These are phyloP conservation scores for Oncorhynchus nerka DNA, from an alignment of 2,113 vertebrate genomes.

Conservation along the genomic window DNA sequence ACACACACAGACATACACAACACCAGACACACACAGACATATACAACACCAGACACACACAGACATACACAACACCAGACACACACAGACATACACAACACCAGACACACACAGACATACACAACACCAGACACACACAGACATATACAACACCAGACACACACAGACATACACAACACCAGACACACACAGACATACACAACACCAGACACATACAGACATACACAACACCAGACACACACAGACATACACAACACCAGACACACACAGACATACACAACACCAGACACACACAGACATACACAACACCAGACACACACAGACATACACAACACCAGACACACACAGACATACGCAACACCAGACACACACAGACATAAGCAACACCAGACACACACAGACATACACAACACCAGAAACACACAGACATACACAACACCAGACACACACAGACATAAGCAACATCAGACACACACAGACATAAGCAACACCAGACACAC, in stretches of 20 bases:
- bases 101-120: background rate
- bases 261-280: background rate
- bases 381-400: slow-evolving; percentile 10
- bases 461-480: slow-evolving; percentile 8
- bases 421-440: background rate
- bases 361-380: background rate
- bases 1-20: slow-evolving; percentile 4
- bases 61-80: too few species aligned
- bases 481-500: slow-evolving; percentile 3
- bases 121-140: slow-evolving; percentile 10
- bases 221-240: slow-evolving; percentile 6
- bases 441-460: background rate
- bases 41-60: slow-evolving; percentile 2
- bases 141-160: slow-evolving; percentile 5
- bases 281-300: slow-evolving; percentile 5
- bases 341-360: slow-evolving; percentile 14
- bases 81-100: slow-evolving; percentile 5
- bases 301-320: slow-evolving; percentile 11
- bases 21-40: slow-evolving; percentile 5
- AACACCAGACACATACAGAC: slow-evolving; percentile 7
- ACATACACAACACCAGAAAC: slow-evolving; percentile 5
- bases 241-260: too few species aligned
- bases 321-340: slow-evolving; percentile 14
- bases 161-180: slow-evolving; percentile 12
- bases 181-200: background rate